Evolutionary conservation across 2,888 invertebrate species (phyloP).

Genomic region (Cephonodes hylas): DNA sequence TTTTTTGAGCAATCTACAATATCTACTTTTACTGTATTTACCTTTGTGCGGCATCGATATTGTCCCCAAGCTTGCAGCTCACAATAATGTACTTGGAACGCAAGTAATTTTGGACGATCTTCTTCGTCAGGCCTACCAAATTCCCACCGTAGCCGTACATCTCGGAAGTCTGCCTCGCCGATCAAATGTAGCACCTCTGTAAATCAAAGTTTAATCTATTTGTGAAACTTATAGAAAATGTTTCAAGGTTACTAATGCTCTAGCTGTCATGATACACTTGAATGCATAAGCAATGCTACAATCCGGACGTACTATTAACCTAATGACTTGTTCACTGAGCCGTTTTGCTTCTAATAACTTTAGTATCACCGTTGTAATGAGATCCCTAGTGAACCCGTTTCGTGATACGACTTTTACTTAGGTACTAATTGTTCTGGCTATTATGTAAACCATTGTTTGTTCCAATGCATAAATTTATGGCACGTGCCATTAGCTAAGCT

Average conservation of each 20-base stretch:
- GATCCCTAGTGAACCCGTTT: conserved; percentile 27
- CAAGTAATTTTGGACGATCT: conserved; percentile 69
- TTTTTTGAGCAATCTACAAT: no score
- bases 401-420: conserved; percentile 8
- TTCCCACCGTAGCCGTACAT: conserved; percentile 84
- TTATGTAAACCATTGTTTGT: no score
- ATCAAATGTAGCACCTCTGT: conserved; percentile 82
- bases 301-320: conserved; percentile 70
- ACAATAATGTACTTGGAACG: conserved; percentile 88
- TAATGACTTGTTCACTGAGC: conserved; percentile 71
- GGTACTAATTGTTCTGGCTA: neutral
- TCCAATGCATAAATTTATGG: no score
- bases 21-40: conserved; percentile 30
- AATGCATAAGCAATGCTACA: conserved; percentile 48
- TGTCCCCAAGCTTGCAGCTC: conserved; percentile 90
- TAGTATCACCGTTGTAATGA: conserved; percentile 41
- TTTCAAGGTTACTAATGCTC: neutral
- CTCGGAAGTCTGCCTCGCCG: conserved; percentile 85
- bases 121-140: conserved; percentile 67
- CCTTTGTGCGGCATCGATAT: conserved; percentile 86
- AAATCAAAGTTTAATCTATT: conserved; percentile 27
- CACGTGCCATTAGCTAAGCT: no score
- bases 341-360: conserved; percentile 49
- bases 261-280: conserved; percentile 36
- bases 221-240: neutral